These are phyloP conservation scores for Neuroterus valhalla DNA, from an alignment of 1,140 invertebrate species.

Conservation along the genomic window DNA sequence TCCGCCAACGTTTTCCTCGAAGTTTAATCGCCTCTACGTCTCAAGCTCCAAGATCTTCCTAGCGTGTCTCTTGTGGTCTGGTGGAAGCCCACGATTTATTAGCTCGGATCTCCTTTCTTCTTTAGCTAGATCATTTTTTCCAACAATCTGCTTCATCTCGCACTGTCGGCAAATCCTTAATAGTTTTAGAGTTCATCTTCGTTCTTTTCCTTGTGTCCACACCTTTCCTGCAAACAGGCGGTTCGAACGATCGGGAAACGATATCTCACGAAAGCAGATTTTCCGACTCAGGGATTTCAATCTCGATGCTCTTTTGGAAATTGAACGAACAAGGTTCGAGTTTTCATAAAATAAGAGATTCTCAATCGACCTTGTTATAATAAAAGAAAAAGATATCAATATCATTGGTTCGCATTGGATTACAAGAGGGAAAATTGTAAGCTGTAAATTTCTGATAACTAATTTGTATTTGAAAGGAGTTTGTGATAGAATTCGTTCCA, in stretches of 20 bases:
- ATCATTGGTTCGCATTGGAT: background rate
- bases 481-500: no score
- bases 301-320: conserved; percentile 29
- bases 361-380: background rate
- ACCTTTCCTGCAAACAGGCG: conserved; percentile 18
- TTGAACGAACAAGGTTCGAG: conserved; percentile 6
- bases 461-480: no score
- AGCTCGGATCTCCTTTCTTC: conserved; percentile 5
- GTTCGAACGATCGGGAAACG: conserved; percentile 34
- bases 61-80: conserved; percentile 7
- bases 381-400: background rate
- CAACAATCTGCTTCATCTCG: conserved; percentile 21
- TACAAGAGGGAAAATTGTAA: background rate
- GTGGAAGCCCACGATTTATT: conserved; percentile 16
- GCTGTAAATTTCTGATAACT: no score
- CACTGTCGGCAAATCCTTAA: conserved; percentile 15
- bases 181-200: conserved; percentile 10
- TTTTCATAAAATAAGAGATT: background rate
- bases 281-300: conserved; percentile 25
- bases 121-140: conserved; percentile 13
- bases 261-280: conserved; percentile 38
- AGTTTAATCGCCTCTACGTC: conserved; percentile 17
- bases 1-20: conserved; percentile 11
- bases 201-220: conserved; percentile 14
- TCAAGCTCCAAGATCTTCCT: conserved; percentile 2